Evolutionary conservation across 2,888 invertebrate species (phyloP).

Genomic region (Apocheima hispidaria): DNA sequence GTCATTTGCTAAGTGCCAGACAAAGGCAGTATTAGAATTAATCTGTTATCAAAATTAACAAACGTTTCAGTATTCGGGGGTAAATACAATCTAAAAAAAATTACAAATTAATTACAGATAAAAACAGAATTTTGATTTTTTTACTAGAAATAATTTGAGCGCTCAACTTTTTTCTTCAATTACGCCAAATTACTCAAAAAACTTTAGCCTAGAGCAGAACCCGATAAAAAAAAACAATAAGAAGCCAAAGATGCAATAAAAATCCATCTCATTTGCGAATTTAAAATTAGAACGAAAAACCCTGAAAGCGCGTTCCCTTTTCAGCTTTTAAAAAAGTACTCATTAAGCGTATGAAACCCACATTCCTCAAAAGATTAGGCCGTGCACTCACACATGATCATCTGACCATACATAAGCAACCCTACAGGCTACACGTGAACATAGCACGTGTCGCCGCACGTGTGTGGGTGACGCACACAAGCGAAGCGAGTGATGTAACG

Average conservation of each 20-base stretch:
- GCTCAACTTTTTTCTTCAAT: background rate
- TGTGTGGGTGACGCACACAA: constrained; percentile 57
- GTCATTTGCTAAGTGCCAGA: no score
- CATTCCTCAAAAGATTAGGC: constrained; percentile 85
- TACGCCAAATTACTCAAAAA: constrained; percentile 5
- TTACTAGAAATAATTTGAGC: no score
- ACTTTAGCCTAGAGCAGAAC: background rate
- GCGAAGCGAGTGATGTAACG: constrained; percentile 74
- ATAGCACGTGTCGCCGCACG: constrained; percentile 48
- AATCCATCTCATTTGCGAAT: constrained; percentile 49
- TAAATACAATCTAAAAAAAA: no score
- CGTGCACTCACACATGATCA: constrained; percentile 53
- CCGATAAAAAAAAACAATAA: constrained; percentile 1
- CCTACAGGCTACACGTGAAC: constrained; percentile 39
- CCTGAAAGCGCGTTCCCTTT: constrained; percentile 70
- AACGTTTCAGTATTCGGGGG: no score
- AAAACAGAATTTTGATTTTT: no score
- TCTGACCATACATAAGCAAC: constrained; percentile 3
- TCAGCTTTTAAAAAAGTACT: constrained; percentile 79
- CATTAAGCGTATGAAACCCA: constrained; percentile 79
- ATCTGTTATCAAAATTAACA: no score
- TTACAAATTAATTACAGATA: no score
- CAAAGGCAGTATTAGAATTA: no score
- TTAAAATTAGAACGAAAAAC: constrained; percentile 51
- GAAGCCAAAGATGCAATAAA: constrained; percentile 16